Conservation (phyloP, 2,888 invertebrate species). For the Drosophila cracens region DNA sequence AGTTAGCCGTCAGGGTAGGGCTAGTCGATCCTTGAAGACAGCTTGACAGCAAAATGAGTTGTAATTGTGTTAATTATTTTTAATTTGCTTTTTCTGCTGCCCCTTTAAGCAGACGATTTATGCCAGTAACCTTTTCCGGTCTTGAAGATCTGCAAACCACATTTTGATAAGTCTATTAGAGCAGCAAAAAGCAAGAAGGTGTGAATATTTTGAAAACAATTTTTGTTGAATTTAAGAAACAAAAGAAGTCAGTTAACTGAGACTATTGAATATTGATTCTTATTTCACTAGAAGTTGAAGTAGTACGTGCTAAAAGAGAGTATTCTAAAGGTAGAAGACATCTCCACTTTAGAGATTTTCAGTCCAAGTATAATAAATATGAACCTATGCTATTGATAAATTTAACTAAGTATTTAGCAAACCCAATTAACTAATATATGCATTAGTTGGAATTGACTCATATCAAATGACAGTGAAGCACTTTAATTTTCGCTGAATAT, state of each 20-base stretch:
- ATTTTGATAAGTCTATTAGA: constrained; percentile 28
- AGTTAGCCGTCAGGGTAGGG: constrained; percentile 6
- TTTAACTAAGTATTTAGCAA: background rate
- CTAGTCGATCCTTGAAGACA: constrained; percentile 51
- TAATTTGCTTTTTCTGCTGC: constrained; percentile 65
- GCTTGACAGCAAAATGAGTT: constrained; percentile 66
- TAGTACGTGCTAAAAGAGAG: background rate
- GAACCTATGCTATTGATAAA: background rate
- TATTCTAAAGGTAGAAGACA: background rate
- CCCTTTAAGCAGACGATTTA: constrained; percentile 58
- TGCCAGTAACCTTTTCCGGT: constrained; percentile 62
- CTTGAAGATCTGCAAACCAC: constrained; percentile 24
- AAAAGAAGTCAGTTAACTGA: background rate
- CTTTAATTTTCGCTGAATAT: constrained; percentile 46
- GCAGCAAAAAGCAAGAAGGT: constrained; percentile 21
- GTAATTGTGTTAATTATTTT: constrained; percentile 71
- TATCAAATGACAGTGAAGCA: constrained; percentile 36
- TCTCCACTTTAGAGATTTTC: background rate
- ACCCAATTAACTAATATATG: constrained; percentile 36
- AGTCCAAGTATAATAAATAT: background rate
- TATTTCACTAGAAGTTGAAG: background rate
- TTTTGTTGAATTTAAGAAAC: background rate
- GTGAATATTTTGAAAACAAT: constrained; percentile 9
- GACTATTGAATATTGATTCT: background rate
- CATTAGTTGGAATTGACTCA: constrained; percentile 26